phyloP scores from a whole-genome alignment of 2,797 vertebrate genomes.

The Rallus crepitans region DNA sequence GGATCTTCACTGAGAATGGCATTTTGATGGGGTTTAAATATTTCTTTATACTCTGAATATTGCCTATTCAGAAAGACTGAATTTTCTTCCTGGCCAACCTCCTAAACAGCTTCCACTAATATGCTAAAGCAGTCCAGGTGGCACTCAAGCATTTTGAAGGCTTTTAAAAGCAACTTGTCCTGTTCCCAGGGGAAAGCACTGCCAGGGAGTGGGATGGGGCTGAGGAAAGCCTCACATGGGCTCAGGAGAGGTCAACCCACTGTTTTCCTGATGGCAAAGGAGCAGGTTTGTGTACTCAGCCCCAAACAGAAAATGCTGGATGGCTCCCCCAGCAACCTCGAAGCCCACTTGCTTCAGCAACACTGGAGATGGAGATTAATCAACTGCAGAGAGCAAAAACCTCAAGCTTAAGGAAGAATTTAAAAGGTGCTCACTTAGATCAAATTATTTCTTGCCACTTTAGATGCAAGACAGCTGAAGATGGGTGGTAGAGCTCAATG shows the following conservation, averaged over 20 bases:
- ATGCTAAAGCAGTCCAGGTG: background rate
- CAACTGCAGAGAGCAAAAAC: background rate
- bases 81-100: background rate
- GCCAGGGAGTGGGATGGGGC: background rate
- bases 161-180: background rate
- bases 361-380: background rate
- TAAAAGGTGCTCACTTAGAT: background rate
- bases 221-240: background rate
- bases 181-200: background rate
- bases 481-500: accelerated
- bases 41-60: background rate
- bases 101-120: background rate
- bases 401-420: background rate
- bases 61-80: background rate
- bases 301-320: background rate
- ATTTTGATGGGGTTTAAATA: background rate
- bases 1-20: background rate
- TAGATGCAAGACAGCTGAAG: background rate
- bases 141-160: background rate
- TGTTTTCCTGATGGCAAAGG: background rate
- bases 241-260: background rate
- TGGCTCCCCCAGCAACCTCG: background rate
- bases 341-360: background rate
- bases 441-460: background rate
- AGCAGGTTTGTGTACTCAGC: background rate